Percentiles rank a stretch among this genome's conserved stretches.
phyloP scores from a whole-genome alignment of 1,140 invertebrate species.

The Eufriesea mexicana region DNA sequence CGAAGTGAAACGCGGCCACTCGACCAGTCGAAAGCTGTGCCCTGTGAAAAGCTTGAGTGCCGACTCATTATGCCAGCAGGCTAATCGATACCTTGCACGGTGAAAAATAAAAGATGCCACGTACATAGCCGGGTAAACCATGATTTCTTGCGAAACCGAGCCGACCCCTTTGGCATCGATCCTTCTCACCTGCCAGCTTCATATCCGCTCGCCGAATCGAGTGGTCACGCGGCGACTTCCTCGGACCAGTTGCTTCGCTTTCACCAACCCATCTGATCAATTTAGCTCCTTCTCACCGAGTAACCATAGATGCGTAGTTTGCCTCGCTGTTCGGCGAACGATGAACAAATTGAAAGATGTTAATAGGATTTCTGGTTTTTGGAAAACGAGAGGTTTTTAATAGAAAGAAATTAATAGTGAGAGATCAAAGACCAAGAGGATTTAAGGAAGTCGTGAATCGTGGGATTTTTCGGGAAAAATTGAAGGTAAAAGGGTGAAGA shows the following conservation, averaged over 20 bases:
- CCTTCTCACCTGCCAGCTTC: neutral
- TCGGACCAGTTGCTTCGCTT: neutral
- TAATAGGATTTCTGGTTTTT: no score
- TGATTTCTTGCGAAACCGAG: neutral
- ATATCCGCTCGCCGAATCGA: neutral
- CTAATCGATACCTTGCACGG: conserved; percentile 8
- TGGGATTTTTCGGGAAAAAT: no score
- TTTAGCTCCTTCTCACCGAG: neutral
- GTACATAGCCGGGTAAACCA: neutral
- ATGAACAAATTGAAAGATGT: no score
- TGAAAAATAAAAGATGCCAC: conserved; percentile 11
- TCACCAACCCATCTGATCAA: neutral
- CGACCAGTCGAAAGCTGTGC: conserved; percentile 2
- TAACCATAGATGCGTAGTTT: no score
- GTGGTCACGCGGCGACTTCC: neutral
- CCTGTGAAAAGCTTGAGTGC: conserved; percentile 13
- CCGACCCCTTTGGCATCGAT: neutral
- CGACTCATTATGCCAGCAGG: neutral
- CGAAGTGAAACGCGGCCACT: neutral
- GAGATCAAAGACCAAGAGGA: no score
- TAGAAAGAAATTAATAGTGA: no score
- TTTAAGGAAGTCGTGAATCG: no score
- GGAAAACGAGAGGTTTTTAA: no score
- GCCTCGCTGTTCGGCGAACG: no score
- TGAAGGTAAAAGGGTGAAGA: no score